These are phyloP conservation scores for Sarotherodon lohbergeri DNA, from an alignment of 2,113 vertebrate species.

Conservation along the genomic window DNA sequence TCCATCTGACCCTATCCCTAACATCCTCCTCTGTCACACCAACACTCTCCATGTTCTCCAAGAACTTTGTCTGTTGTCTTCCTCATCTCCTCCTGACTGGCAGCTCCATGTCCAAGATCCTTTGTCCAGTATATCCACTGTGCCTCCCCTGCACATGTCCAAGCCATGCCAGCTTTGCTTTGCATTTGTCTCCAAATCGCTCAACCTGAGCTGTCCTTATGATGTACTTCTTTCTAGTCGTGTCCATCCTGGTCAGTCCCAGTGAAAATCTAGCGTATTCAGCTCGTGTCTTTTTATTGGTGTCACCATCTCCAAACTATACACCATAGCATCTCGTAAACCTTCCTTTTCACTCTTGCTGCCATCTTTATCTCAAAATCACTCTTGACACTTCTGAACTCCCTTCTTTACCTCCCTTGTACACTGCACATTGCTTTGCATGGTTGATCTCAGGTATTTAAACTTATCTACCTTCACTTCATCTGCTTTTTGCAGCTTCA, in stretches of 20 bases:
- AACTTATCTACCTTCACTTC: neutral
- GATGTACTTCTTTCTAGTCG: neutral
- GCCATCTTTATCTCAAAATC: neutral
- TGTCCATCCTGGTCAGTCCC: neutral
- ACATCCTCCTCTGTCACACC: neutral
- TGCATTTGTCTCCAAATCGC: neutral
- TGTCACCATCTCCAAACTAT: neutral
- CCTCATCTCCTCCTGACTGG: neutral
- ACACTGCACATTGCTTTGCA: neutral
- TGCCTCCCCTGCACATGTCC: neutral
- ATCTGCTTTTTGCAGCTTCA: neutral
- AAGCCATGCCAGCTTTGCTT: neutral
- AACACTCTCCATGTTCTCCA: neutral
- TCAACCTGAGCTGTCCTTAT: neutral
- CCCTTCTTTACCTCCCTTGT: neutral
- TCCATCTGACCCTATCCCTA: neutral
- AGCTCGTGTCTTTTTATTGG: neutral
- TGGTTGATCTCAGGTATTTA: neutral
- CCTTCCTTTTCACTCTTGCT: neutral
- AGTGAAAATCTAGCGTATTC: neutral
- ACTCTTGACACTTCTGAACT: neutral
- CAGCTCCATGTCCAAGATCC: neutral
- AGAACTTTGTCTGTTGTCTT: neutral
- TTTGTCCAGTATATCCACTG: neutral
- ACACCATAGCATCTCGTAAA: neutral